Evolutionary conservation across 2,888 invertebrate genomes (phyloP).

Genomic region (Gibbula magus): DNA sequence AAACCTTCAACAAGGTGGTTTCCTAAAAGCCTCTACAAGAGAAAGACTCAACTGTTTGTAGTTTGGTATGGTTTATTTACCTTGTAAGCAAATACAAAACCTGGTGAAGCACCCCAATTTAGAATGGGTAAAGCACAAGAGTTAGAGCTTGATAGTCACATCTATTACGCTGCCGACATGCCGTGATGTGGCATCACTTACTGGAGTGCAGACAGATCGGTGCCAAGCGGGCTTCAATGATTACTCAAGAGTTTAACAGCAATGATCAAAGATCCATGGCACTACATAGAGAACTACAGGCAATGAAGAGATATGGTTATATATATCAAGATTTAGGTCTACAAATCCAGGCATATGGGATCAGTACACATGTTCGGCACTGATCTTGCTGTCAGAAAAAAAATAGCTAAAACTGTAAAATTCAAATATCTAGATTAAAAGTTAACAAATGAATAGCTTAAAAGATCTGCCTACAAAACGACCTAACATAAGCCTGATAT

Average conservation of each 20-base stretch:
- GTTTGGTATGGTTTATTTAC: constrained; percentile 33
- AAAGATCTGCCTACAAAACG: constrained; percentile 4
- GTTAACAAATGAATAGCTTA: neutral
- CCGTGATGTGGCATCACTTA: neutral
- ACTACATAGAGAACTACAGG: constrained; percentile 19
- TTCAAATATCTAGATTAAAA: constrained; percentile 14
- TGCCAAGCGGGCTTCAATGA: constrained; percentile 16
- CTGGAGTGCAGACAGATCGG: constrained; percentile 18
- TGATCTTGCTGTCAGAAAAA: neutral
- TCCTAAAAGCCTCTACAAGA: neutral
- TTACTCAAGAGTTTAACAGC: constrained; percentile 12
- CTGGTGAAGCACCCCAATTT: constrained; percentile 46
- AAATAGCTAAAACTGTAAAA: neutral
- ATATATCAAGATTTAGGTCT: neutral
- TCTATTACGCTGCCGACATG: constrained; percentile 20
- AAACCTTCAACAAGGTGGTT: neutral
- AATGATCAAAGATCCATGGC: constrained; percentile 14
- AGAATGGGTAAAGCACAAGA: constrained; percentile 44
- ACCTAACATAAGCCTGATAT: neutral
- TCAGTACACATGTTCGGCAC: neutral
- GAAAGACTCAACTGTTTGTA: neutral
- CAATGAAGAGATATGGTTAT: constrained; percentile 12
- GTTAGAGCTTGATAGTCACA: constrained; percentile 9
- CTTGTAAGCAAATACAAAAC: constrained; percentile 58
- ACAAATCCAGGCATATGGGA: neutral